Conservation (phyloP, 2,797 vertebrate species). For the Danio tinwini region DNA sequence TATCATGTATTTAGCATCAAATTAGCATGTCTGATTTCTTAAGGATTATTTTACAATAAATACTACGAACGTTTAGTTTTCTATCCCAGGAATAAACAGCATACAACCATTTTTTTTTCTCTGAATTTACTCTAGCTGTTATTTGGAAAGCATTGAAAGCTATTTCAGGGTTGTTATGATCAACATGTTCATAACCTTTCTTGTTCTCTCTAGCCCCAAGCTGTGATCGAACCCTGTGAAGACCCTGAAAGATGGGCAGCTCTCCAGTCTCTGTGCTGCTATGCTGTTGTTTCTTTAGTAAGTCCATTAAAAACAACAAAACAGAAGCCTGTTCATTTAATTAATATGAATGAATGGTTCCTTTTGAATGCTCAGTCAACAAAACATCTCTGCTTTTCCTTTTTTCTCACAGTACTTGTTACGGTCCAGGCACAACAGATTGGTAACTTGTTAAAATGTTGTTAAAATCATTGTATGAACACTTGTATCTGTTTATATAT, state of each 20-base stretch:
- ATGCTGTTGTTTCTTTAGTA: conserved; percentile 84
- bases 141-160: neutral
- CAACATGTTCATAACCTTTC: neutral
- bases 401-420: conserved; percentile 76
- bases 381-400: conserved; percentile 73
- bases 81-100: neutral
- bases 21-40: neutral
- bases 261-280: conserved; percentile 80
- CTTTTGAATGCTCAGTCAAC: conserved; percentile 72
- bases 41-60: neutral
- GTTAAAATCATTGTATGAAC: neutral
- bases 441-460: conserved; percentile 68
- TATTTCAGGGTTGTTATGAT: conserved; percentile 63
- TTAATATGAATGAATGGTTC: conserved; percentile 65
- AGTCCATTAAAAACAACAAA: conserved; percentile 71
- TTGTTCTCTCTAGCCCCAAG: conserved; percentile 71
- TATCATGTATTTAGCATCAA: neutral
- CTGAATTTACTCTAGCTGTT: too few species aligned
- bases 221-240: conserved; percentile 63
- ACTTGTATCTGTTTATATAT: neutral
- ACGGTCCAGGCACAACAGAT: conserved; percentile 68
- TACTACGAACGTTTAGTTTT: neutral
- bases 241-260: conserved; percentile 77
- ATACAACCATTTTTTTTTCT: too few species aligned
- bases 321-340: conserved; percentile 75